Conservation (phyloP, 2,888 invertebrate genomes). For the Nymphalis polychloros region DNA sequence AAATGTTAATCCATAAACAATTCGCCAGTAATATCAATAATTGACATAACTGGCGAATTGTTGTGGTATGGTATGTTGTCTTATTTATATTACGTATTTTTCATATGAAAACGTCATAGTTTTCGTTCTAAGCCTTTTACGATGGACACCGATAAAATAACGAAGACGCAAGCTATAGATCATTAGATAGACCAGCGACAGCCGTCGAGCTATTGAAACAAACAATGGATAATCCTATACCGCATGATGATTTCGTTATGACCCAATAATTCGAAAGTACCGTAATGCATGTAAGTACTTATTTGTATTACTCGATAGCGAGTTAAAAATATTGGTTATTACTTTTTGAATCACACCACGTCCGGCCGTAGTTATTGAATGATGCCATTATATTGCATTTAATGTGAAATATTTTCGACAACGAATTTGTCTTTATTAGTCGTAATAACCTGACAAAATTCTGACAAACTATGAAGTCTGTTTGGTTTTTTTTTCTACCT, state of each 20-base stretch:
- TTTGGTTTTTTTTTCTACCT: constrained; percentile 4
- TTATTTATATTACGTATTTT: no score
- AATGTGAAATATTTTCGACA: constrained; percentile 9
- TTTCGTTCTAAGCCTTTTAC: no score
- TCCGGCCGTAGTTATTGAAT: constrained; percentile 44
- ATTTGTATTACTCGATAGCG: constrained; percentile 21
- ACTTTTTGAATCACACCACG: constrained; percentile 42
- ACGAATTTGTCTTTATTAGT: not conserved
- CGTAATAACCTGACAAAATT: no score
- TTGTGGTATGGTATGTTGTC: no score
- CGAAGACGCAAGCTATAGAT: constrained; percentile 21
- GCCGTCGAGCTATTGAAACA: constrained; percentile 34
- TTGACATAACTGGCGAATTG: no score
- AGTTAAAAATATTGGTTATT: constrained; percentile 44
- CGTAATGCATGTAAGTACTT: constrained; percentile 36
- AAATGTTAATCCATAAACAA: no score
- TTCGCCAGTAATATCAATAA: no score
- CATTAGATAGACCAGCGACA: constrained; percentile 28
- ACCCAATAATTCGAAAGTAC: constrained; percentile 55
- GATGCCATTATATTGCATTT: constrained; percentile 29
- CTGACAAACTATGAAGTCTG: not conserved
- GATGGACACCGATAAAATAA: not conserved
- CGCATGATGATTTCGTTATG: constrained; percentile 50
- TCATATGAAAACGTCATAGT: no score
- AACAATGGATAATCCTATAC: constrained; percentile 50